Conservation (phyloP, 2,888 invertebrate genomes). For the Xanthia togata region DNA sequence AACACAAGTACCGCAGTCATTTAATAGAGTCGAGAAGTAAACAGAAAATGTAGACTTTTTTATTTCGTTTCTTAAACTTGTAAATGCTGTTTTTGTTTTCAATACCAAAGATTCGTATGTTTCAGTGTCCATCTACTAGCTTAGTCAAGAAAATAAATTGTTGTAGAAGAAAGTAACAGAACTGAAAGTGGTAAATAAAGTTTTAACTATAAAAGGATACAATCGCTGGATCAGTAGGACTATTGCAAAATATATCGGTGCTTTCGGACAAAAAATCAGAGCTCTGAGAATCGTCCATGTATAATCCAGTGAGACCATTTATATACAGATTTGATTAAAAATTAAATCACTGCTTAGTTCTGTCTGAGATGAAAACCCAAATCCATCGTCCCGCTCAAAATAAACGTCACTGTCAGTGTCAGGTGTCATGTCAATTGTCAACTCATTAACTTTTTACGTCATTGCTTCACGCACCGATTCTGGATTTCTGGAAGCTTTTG, state of each 20-base stretch:
- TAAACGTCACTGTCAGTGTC: too few relatives aligned
- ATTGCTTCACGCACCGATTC: too few relatives aligned
- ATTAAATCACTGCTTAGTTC: not conserved
- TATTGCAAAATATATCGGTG: constrained; percentile 65
- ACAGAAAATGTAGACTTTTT: constrained; percentile 66
- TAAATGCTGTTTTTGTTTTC: constrained; percentile 73
- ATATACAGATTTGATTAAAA: not conserved
- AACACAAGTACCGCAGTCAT: constrained; percentile 78
- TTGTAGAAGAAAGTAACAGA: not conserved
- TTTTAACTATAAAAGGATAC: constrained; percentile 76
- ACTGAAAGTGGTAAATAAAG: not conserved
- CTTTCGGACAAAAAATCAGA: constrained; percentile 77
- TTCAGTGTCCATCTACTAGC: constrained; percentile 70
- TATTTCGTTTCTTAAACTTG: constrained; percentile 58
- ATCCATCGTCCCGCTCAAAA: not conserved
- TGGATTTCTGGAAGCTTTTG: too few relatives aligned
- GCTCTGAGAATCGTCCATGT: constrained; percentile 81
- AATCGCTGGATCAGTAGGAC: constrained; percentile 51
- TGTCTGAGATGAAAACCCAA: too few relatives aligned
- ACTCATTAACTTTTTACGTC: too few relatives aligned
- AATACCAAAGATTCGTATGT: constrained; percentile 73
- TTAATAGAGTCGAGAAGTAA: constrained; percentile 72
- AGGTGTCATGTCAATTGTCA: too few relatives aligned
- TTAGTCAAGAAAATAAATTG: constrained; percentile 53
- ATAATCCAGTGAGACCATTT: not conserved